Percentiles rank a stretch among this genome's conserved stretches.
These are phyloP conservation scores for Oreochromis aureus DNA, from an alignment of 2,113 vertebrate species.

Conservation along the genomic window DNA sequence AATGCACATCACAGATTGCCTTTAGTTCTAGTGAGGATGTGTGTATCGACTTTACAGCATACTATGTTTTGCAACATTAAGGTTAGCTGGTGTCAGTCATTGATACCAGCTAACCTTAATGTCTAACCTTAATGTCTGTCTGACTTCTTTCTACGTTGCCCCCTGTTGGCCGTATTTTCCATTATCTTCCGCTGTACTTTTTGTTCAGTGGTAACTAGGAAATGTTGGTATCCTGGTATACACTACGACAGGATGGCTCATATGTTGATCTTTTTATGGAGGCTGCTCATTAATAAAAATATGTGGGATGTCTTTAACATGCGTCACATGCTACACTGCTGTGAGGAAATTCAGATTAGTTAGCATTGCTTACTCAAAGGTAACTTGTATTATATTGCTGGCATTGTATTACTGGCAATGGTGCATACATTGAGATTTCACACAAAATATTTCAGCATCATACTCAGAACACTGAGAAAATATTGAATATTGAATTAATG, in stretches of 20 bases:
- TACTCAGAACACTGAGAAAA: background rate
- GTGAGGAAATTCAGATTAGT: background rate
- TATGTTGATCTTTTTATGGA: background rate
- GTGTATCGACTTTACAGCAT: background rate
- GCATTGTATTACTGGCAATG: background rate
- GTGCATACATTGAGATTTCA: background rate
- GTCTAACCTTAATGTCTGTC: background rate
- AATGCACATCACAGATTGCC: background rate
- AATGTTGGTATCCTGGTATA: background rate
- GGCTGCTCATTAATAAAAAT: background rate
- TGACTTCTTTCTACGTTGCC: background rate
- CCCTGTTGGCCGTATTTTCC: background rate
- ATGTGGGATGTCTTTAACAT: background rate
- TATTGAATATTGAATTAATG: background rate
- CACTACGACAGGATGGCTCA: background rate
- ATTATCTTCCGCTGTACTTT: background rate
- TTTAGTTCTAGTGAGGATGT: background rate
- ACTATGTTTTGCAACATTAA: background rate
- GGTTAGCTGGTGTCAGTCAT: fast-evolving
- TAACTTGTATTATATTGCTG: fast-evolving
- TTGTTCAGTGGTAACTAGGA: background rate
- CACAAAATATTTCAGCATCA: background rate
- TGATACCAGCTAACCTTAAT: no score
- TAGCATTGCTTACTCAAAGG: background rate
- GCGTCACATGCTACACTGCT: background rate